Conservation (phyloP, 2,888 invertebrate genomes). For the Orthonychiurus folsomi region DNA sequence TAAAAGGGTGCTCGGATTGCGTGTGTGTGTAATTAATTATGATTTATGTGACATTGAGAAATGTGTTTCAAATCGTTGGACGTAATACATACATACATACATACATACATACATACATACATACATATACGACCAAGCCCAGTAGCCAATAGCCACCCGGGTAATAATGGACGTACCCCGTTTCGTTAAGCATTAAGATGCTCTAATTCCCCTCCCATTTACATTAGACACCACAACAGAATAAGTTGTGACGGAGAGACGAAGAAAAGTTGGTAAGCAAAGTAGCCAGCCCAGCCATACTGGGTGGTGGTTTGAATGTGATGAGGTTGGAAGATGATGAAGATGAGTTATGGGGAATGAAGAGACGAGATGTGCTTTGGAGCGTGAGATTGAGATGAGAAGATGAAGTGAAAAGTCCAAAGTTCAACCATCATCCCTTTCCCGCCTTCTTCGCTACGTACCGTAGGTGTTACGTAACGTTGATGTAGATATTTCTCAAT, state of each 20-base stretch:
- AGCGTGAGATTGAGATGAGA: neutral
- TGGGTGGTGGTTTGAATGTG: neutral
- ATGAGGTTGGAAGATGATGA: neutral
- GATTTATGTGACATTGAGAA: neutral
- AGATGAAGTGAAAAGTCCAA: neutral
- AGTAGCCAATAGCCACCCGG: neutral
- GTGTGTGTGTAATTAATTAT: neutral
- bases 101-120: too few relatives aligned
- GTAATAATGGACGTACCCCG: neutral
- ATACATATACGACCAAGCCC: too few relatives aligned
- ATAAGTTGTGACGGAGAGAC: too few relatives aligned
- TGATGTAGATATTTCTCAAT: too few relatives aligned
- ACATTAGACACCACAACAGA: too few relatives aligned
- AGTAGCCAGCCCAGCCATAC: too few relatives aligned
- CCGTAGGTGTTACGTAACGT: too few relatives aligned
- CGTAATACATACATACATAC: too few relatives aligned
- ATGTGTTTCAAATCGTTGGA: too few relatives aligned
- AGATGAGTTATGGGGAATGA: neutral
- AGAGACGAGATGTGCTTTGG: neutral
- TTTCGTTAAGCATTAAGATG: neutral
- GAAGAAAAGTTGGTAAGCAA: too few relatives aligned
- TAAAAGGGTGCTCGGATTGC: neutral
- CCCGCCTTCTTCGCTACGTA: too few relatives aligned
- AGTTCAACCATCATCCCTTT: constrained; percentile 1
- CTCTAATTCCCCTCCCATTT: neutral